Evolutionary conservation across 2,113 vertebrate species (phyloP).

Genomic region (Ploceus nigricollis): DNA sequence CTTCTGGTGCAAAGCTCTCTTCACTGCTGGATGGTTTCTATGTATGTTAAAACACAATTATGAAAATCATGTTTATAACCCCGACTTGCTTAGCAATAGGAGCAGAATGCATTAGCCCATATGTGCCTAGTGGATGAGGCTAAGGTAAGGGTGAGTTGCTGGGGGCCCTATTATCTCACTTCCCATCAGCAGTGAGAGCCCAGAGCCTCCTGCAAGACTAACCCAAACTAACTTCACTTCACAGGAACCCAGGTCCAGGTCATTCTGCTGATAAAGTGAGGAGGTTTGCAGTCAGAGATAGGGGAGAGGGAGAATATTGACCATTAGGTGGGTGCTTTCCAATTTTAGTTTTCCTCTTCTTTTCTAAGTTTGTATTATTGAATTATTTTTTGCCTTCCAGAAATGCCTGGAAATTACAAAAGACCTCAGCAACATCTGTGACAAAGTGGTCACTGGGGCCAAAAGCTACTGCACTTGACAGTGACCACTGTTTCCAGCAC

Average conservation of each 20-base stretch:
- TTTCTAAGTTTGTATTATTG: background rate
- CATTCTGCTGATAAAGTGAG: background rate
- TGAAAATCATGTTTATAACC: conserved; percentile 39
- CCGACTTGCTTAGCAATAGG: background rate
- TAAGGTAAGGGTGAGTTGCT: background rate
- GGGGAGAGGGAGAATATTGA: background rate
- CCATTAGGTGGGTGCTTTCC: background rate
- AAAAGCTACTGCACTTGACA: background rate
- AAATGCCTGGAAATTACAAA: background rate
- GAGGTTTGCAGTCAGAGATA: background rate
- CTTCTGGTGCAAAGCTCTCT: conserved; percentile 35
- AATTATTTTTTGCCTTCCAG: background rate
- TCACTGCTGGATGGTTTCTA: background rate
- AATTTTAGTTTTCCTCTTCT: background rate
- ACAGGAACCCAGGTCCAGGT: background rate
- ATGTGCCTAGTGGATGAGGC: background rate
- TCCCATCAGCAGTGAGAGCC: background rate
- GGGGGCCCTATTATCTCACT: background rate
- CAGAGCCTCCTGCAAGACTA: background rate
- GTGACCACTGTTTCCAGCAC: background rate
- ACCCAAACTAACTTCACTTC: background rate
- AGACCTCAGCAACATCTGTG: background rate
- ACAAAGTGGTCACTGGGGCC: background rate
- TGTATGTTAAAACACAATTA: conserved; percentile 42
- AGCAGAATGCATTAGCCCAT: background rate